Conservation (phyloP, 2,888 invertebrate genomes). For the Drosophila koepferae region DNA sequence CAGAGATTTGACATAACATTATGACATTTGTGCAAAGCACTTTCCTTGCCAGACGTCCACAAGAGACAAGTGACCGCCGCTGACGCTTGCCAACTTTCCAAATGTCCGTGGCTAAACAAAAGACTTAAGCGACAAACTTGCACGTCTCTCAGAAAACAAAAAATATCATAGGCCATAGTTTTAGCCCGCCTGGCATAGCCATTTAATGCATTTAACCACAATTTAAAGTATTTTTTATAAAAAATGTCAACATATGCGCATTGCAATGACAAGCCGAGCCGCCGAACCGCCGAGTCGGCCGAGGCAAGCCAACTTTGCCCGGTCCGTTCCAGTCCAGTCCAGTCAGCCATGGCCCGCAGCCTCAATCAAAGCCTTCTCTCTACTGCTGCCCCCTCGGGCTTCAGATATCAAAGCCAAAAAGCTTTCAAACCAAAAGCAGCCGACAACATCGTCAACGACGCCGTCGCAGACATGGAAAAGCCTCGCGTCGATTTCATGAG, state of each 20-base stretch:
- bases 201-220: conserved; percentile 69
- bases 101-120: conserved; percentile 47
- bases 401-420: conserved; percentile 68
- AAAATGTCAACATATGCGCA: conserved; percentile 77
- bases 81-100: conserved; percentile 38
- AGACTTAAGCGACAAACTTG: conserved; percentile 57
- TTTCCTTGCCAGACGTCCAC: conserved; percentile 50
- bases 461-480: conserved; percentile 58
- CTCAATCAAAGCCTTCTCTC: conserved; percentile 28
- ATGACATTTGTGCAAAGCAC: conserved; percentile 64
- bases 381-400: not conserved
- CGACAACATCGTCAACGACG: conserved; percentile 61
- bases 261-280: conserved; percentile 63
- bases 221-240: conserved; percentile 72
- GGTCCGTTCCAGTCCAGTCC: conserved; percentile 53
- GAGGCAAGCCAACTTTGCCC: conserved; percentile 29
- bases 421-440: conserved; percentile 71
- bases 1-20: conserved; percentile 52
- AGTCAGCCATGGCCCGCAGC: conserved; percentile 68
- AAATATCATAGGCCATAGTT: conserved; percentile 60
- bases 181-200: conserved; percentile 37
- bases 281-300: conserved; percentile 11
- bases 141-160: conserved; percentile 23
- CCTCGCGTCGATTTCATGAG: conserved; percentile 68
- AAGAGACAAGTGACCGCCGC: conserved; percentile 4